phyloP scores from a whole-genome alignment of 2,113 vertebrate genomes.

The Peucedramus taeniatus region DNA sequence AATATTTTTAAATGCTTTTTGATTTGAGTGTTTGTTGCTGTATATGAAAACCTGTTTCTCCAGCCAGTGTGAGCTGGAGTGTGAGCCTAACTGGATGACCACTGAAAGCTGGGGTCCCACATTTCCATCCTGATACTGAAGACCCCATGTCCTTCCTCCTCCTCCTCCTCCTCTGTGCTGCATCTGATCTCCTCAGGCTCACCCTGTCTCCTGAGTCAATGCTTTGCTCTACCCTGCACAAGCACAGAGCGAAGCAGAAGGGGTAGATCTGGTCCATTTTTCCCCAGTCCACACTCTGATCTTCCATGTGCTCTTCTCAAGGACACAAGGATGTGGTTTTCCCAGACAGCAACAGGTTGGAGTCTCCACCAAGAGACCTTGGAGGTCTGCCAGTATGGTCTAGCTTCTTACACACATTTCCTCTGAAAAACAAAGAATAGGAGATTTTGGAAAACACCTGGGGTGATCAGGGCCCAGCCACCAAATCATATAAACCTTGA shows the following conservation, averaged over 20 bases:
- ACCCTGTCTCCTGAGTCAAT: rapidly evolving
- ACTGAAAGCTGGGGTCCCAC: neutral
- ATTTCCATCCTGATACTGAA: neutral
- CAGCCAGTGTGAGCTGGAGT: neutral
- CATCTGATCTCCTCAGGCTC: neutral
- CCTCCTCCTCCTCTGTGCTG: neutral
- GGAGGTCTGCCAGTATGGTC: neutral
- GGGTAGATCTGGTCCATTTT: neutral
- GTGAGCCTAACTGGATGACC: neutral
- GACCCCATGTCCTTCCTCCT: neutral
- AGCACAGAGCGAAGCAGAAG: neutral
- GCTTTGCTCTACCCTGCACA: neutral
- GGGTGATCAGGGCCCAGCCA: neutral
- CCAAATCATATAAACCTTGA: neutral
- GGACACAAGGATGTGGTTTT: neutral
- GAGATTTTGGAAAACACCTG: neutral
- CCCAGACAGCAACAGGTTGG: neutral
- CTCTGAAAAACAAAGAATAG: neutral
- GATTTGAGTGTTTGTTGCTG: neutral
- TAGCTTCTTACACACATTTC: neutral
- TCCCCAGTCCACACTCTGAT: neutral
- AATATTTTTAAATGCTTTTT: neutral
- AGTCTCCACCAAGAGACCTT: neutral
- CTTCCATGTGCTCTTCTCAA: neutral
- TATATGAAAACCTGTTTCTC: neutral